Evolutionary conservation across 2,113 vertebrate genomes (phyloP).

Genomic region (Coreoperca whiteheadi): DNA sequence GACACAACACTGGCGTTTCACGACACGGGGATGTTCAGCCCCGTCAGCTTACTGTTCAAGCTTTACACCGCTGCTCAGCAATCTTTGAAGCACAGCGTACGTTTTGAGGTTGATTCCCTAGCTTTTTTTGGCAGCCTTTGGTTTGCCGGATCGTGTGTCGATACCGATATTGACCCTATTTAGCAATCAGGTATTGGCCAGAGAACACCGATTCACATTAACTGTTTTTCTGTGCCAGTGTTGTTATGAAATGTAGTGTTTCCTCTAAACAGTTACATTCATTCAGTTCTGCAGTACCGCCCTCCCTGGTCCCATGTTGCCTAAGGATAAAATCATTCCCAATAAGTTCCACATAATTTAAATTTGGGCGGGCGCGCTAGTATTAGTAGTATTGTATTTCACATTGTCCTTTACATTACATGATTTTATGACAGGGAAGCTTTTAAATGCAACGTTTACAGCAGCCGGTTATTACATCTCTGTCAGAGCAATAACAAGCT

Average conservation of each 20-base stretch:
- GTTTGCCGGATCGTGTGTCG: too few species aligned
- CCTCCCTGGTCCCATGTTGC: too few species aligned
- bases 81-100: background rate
- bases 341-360: background rate
- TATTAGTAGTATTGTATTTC: too few species aligned
- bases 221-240: background rate
- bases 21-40: constrained; percentile 22
- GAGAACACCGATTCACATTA: background rate
- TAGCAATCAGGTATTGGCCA: background rate
- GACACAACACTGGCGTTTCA: constrained; percentile 23
- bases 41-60: constrained; percentile 19
- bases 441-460: too few species aligned
- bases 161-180: background rate
- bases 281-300: background rate
- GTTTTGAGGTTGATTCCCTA: background rate
- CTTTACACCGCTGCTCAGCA: background rate
- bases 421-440: too few species aligned
- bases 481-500: background rate
- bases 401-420: background rate
- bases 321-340: background rate
- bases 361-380: background rate
- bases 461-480: too few species aligned
- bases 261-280: background rate
- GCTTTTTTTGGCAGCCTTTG: too few species aligned
- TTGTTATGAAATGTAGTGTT: background rate